Base-by-base conservation (phyloP, 2,797 vertebrate genomes). In the Coregonus sp. region DNA sequence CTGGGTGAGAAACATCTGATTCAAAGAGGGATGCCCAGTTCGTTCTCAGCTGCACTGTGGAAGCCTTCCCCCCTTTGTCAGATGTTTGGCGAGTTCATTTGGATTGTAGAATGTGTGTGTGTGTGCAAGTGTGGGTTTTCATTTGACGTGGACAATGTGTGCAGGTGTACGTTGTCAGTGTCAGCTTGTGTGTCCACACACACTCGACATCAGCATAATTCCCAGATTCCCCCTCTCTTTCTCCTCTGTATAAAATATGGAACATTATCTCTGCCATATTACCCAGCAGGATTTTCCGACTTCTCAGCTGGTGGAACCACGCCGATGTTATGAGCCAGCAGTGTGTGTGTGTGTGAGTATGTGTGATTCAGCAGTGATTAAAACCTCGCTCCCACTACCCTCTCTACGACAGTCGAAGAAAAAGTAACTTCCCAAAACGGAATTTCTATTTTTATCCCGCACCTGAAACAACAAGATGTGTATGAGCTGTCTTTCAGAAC, bases 191-290 rank as follows among this genome's bases (percentile, higher is more conserved):
- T n/a, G 18, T 4, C 69, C 40, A 20, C 40, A 47, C 7, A 47
- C 69, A 50, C 37, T 1, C 9, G 9, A 65, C 25, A 56, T 72
- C 68, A 40, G 59, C 18, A 61, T 33, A 33, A 52, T 54, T 66
- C 37, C 59, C 76, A 52, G 69, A 52, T 51, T 66, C 12, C 50
- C 9, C 68, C n/a, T 31, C 40, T 69, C 66, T 47, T 47, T 37
- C 15, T 7, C 33, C 56, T 25, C 25, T 51, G 56, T 33, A 33
- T 72, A 15, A 29, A 4, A 35, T 37, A 40, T 29, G 54, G 35
- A 16, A 40, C 75, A 70, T 76, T 47, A 47, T 66, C 40, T 20
- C 37, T 50, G 35, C 68, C 33, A 70, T 16, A 20, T 47, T n/a
- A n/a, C 68, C 29, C 9, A 47, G 9, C 2, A 47, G 40, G 40